Conservation (phyloP, 2,113 vertebrate species). For the Gorilla gorilla region DNA sequence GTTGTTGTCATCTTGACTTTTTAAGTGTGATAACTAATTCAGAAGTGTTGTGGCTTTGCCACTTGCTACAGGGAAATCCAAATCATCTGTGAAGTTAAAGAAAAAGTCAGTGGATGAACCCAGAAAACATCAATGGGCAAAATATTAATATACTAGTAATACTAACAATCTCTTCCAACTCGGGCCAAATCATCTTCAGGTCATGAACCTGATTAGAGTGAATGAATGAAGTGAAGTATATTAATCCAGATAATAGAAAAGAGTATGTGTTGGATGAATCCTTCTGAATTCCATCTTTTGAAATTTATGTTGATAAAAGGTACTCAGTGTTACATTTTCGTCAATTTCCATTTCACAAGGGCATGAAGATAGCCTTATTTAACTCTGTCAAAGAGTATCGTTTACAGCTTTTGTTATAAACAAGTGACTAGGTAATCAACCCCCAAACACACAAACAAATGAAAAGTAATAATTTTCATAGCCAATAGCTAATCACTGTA, state of each 20-base stretch:
- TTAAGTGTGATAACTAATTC: conserved; percentile 86
- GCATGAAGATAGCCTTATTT: not conserved
- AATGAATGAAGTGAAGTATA: not conserved
- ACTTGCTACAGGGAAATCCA: not conserved
- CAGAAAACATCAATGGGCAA: not conserved
- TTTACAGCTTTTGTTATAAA: not conserved
- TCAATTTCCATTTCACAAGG: not conserved
- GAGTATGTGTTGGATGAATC: not conserved
- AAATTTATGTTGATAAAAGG: not conserved
- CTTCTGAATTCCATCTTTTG: not conserved
- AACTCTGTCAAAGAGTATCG: not conserved
- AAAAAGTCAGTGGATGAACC: not conserved
- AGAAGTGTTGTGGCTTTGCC: conserved; percentile 82
- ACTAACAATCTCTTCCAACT: not conserved
- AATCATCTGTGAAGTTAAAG: not conserved
- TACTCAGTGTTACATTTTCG: not conserved
- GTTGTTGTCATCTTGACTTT: conserved; percentile 86
- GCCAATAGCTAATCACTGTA: not conserved
- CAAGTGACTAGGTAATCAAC: not conserved
- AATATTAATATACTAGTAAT: not conserved
- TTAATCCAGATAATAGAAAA: not conserved
- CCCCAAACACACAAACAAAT: not conserved
- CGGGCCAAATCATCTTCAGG: not conserved
- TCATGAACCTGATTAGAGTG: not conserved
- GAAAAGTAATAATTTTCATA: not conserved